Base-by-base conservation (phyloP, 2,113 vertebrate species). In the Acanthochromis polyacanthus region DNA sequence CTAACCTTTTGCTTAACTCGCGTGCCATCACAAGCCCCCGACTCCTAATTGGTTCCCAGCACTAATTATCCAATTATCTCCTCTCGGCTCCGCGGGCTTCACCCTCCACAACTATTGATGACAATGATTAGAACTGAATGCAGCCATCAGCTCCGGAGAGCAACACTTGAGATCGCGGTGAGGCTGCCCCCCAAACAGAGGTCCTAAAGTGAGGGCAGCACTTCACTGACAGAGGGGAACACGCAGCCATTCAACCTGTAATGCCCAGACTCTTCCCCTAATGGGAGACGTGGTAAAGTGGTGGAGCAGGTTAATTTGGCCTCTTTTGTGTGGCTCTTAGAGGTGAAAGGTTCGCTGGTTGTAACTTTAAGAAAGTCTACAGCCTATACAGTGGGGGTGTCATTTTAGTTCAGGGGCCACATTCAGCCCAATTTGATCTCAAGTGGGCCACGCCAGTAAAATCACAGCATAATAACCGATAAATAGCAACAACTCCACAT, bases 11-110 rank as follows among this genome's bases (percentile, higher is more conserved):
- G 92, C 90, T 88, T 81, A 80, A 88, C 93, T 94, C 94, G 86
- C 93, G 95, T 95, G 95, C 95, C 96, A 94, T 92, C 93, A 95
- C 94, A 91, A 92, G 88, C 93, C 89, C 25, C 93, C 83, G 73
- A 85, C 71, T 23, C 80, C 89, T 94, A 94, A 94, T 94, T 94
- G 89, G 91, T 94, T 87, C 81, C 92, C 84, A 76, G 71, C 84
- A 91, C 88, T 93, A 93, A 94, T 95, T 94, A 93, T 91, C 89
- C 86, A 93, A 93, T 93, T 93, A 93, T 80, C 77, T 46, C 88
- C 78, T 86, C 80, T 89, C 74, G 58, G 61, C 57, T 40, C 20
- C 70, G 71, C 86, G 75, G 77, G 80, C 63, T 70, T 79, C 83
- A 25, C 82, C 80, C 78, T 81, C 78, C 12, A 51, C 69, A 9